A percentile compares a stretch with the other conserved stretches of the same genome.
These are phyloP conservation scores for Sebastes cheni DNA, from an alignment of 2,797 vertebrate genomes.

Conservation along the genomic window DNA sequence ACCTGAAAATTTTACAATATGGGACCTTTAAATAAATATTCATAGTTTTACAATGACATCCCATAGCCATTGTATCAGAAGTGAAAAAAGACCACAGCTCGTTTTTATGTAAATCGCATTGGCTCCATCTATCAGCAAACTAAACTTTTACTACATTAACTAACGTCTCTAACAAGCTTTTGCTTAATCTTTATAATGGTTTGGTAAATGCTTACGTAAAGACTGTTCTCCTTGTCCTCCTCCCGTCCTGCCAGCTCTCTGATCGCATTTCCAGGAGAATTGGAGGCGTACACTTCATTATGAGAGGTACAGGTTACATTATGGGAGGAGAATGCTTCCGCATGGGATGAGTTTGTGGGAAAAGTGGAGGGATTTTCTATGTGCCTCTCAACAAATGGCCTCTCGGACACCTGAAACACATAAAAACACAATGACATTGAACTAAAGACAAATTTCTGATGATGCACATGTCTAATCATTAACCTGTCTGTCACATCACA, in stretches of 20 bases:
- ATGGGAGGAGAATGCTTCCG: neutral
- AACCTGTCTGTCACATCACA: neutral
- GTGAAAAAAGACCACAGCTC: too few relatives aligned
- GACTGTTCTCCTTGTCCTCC: neutral
- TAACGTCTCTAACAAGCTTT: neutral
- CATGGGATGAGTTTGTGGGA: neutral
- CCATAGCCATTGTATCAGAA: too few relatives aligned
- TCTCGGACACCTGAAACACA: slow-evolving; percentile 49
- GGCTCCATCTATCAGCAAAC: neutral
- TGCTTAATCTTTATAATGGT: neutral
- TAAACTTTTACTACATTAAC: neutral
- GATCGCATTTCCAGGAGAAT: neutral
- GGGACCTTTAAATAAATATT: too few relatives aligned
- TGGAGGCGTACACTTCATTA: neutral
- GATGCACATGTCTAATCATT: neutral
- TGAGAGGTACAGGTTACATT: neutral
- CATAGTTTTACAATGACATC: too few relatives aligned
- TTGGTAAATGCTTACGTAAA: slow-evolving; percentile 1
- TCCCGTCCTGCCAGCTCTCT: neutral
- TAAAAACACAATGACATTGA: neutral
- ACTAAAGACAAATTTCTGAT: rapidly evolving
- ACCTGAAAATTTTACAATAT: too few relatives aligned
- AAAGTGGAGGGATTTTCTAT: slow-evolving; percentile 11
- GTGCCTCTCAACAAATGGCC: slow-evolving; percentile 60
- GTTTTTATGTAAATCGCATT: too few relatives aligned